These are phyloP conservation scores for Sibirionetta formosa DNA, from an alignment of 2,797 vertebrate species.

Conservation along the genomic window DNA sequence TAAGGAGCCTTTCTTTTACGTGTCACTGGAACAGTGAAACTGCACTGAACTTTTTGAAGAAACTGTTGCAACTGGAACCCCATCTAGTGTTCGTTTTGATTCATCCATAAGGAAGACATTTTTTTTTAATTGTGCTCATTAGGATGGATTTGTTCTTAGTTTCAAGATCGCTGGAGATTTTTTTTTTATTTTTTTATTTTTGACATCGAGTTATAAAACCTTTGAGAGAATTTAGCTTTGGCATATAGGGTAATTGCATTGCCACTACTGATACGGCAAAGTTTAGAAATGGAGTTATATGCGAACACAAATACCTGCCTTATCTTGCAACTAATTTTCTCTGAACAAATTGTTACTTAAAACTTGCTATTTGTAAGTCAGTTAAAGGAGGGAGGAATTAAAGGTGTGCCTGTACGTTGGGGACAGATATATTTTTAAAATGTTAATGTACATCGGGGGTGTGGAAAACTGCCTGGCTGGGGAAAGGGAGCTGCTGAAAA, in stretches of 20 bases:
- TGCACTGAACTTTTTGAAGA: constrained; percentile 87
- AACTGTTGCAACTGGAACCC: constrained; percentile 93
- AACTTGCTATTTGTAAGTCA: constrained; percentile 25
- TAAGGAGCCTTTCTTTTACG: constrained; percentile 89
- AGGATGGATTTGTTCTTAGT: constrained; percentile 56
- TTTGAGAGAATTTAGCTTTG: not conserved
- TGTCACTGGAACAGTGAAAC: constrained; percentile 91
- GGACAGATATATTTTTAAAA: not conserved
- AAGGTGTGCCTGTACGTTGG: not conserved
- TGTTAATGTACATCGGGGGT: not conserved
- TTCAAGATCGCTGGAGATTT: constrained; percentile 8
- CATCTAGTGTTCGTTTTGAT: constrained; percentile 95
- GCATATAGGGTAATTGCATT: not conserved
- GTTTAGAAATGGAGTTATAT: constrained; percentile 38
- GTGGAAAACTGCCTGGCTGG: constrained; percentile 18
- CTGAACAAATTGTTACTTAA: constrained; percentile 32
- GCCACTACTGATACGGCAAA: not conserved
- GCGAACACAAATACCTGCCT: not conserved
- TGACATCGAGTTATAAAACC: not conserved
- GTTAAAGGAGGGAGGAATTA: constrained; percentile 23
- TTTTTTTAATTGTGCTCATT: constrained; percentile 62
- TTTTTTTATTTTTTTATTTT: not conserved
- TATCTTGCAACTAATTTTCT: not conserved
- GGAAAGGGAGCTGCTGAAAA: not conserved
- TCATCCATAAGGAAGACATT: constrained; percentile 75